Base-by-base conservation (phyloP, 2,888 invertebrate species). In the Galerucella nymphaeae region DNA sequence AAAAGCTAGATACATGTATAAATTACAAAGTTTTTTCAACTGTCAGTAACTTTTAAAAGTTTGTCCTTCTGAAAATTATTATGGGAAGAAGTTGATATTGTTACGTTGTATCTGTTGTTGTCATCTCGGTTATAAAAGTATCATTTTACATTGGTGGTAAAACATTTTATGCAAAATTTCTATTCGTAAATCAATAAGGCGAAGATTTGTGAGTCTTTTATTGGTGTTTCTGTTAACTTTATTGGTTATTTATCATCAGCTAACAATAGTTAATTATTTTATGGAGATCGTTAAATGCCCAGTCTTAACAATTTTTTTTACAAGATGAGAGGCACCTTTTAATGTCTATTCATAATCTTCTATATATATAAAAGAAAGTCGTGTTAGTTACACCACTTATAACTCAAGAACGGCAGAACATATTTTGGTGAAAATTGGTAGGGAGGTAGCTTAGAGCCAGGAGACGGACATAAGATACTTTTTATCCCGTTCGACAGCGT, bases 101-200 rank as follows among this genome's bases (percentile, higher is more conserved):
- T 63, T 48, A 75, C 66, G 61, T 59, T 66, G 69, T 76, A 76
- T 76, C 74, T 70, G 30, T 16, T 10, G 63, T 53, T 66, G 72
- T 74, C 66, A 76, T 74, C 75, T 73, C 53, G n/a, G 50, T 20
- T 63, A 64, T 23, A 41, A 70, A 75, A 75, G 74, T 76, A 76
- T 76, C 71, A 67, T 69, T 63, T 76, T 74, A 76, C 76, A 70
- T 63, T 59, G 65, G 30, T 65, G 48, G 65, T 64, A 41, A 50
- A 66, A 57, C 64, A 48, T 75, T 74, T 74, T 74, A 75, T 74
- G 77, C 74, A 71, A 74, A 77, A 70, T 71, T 48, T 62, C 66
- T 59, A 16, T 30, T 42, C 57, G 74, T 77, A 77, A 77, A 75
- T 75, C 74, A 74, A 45, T 30, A 69, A 61, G 55, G 59, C 20